Conservation (phyloP, 2,797 vertebrate species). For the Coilia nasus region DNA sequence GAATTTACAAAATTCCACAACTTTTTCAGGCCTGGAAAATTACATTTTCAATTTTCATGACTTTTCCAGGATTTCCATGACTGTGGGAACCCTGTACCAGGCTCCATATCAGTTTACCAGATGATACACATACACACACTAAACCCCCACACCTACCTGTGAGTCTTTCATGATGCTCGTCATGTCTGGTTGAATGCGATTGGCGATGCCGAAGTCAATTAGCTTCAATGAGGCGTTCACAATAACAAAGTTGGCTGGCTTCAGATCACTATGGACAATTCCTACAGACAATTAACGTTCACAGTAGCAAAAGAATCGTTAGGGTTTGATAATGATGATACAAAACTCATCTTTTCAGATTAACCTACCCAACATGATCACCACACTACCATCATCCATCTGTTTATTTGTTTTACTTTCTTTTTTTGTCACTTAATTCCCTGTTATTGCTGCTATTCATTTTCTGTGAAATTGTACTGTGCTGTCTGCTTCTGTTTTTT, state of each 20-base stretch:
- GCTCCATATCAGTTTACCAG: background rate
- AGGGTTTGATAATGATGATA: background rate
- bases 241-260: conserved; percentile 97
- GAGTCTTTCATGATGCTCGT: conserved; percentile 98
- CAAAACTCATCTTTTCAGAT: too few relatives aligned
- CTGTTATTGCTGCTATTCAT: too few relatives aligned
- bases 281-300: conserved; percentile 60
- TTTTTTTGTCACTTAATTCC: too few relatives aligned
- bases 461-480: too few relatives aligned
- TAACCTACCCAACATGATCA: too few relatives aligned
- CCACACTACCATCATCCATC: background rate
- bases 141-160: conserved; percentile 75
- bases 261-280: conserved; percentile 96
- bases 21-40: too few relatives aligned
- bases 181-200: conserved; percentile 95
- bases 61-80: too few relatives aligned
- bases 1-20: too few relatives aligned
- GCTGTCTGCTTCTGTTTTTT: too few relatives aligned
- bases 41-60: too few relatives aligned
- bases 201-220: conserved; percentile 97
- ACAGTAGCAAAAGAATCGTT: background rate
- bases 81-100: too few relatives aligned
- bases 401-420: background rate
- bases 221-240: conserved; percentile 95
- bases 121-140: background rate